phyloP scores from a whole-genome alignment of 2,888 invertebrate species.

The Microctonus aethiopoides region DNA sequence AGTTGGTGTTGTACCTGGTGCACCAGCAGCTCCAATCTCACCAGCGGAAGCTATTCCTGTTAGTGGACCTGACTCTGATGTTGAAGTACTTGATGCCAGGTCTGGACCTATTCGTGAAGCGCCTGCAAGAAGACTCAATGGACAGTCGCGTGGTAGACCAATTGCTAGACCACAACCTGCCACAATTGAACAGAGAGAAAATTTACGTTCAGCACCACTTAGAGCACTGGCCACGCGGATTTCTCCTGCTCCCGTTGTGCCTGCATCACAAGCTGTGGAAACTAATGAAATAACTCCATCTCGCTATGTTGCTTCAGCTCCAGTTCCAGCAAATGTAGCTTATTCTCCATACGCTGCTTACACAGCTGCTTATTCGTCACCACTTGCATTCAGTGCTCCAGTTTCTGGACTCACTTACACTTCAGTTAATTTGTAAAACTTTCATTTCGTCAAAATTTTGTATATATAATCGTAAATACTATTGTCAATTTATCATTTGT shows the following conservation, averaged over 20 bases:
- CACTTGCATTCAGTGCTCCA: slow-evolving; percentile 57
- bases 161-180: slow-evolving; percentile 11
- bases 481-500: slow-evolving; percentile 6
- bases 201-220: slow-evolving; percentile 18
- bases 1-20: slow-evolving; percentile 44
- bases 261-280: slow-evolving; percentile 62
- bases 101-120: slow-evolving; percentile 48
- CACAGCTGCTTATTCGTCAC: slow-evolving; percentile 57
- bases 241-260: slow-evolving; percentile 19
- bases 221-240: slow-evolving; percentile 24
- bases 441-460: background rate
- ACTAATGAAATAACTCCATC: slow-evolving; percentile 64
- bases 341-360: slow-evolving; percentile 55
- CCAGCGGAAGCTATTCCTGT: slow-evolving; percentile 4
- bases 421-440: slow-evolving; percentile 43
- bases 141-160: slow-evolving; percentile 22
- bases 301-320: slow-evolving; percentile 62
- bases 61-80: slow-evolving; percentile 61
- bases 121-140: slow-evolving; percentile 22
- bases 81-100: slow-evolving; percentile 60
- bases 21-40: slow-evolving; percentile 50
- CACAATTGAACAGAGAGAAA: slow-evolving; percentile 25
- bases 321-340: slow-evolving; percentile 46
- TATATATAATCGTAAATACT: slow-evolving; percentile 13
- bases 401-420: slow-evolving; percentile 55